Percentiles rank a stretch among this genome's conserved stretches.
These are phyloP conservation scores for Falco concolor DNA, from an alignment of 2,797 vertebrate genomes.

Conservation along the genomic window DNA sequence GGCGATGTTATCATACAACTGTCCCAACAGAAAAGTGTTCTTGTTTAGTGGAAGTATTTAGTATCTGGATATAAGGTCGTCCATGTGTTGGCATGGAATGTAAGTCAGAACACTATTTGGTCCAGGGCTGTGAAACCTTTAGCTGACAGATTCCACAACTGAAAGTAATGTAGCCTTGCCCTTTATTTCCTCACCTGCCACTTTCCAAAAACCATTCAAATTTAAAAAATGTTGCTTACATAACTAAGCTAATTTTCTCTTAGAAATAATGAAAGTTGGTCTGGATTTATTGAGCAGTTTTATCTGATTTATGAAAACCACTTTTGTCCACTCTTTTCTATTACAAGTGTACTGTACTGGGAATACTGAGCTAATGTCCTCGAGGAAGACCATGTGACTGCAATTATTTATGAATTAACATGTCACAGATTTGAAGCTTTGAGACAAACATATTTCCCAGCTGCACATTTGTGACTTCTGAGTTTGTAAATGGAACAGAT, in stretches of 20 bases:
- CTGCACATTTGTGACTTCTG: constrained; percentile 41
- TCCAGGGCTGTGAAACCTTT: background rate
- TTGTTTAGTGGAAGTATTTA: constrained; percentile 25
- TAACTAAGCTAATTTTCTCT: background rate
- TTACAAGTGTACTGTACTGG: background rate
- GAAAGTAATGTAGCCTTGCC: background rate
- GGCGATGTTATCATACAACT: background rate
- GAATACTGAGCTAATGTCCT: constrained; percentile 10
- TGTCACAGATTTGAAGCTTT: constrained; percentile 22
- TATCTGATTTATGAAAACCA: constrained; percentile 21
- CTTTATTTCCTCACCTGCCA: constrained; percentile 11
- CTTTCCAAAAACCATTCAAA: background rate
- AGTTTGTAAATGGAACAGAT: constrained; percentile 54
- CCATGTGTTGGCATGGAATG: background rate
- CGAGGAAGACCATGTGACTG: background rate
- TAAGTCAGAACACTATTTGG: background rate
- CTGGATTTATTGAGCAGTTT: constrained; percentile 29
- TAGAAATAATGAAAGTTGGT: background rate
- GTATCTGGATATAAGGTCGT: constrained; percentile 13
- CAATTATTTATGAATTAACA: constrained; percentile 54
- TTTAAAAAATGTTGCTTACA: constrained; percentile 1
- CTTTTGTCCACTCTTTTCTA: constrained; percentile 8
- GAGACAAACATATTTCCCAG: constrained; percentile 57
- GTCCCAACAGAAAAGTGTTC: constrained; percentile 19
- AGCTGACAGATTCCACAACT: background rate